A percentile compares a stretch with the other conserved stretches of the same genome.
Evolutionary conservation across 2,888 invertebrate genomes (phyloP).

Genomic region (Diarsia mendica): DNA sequence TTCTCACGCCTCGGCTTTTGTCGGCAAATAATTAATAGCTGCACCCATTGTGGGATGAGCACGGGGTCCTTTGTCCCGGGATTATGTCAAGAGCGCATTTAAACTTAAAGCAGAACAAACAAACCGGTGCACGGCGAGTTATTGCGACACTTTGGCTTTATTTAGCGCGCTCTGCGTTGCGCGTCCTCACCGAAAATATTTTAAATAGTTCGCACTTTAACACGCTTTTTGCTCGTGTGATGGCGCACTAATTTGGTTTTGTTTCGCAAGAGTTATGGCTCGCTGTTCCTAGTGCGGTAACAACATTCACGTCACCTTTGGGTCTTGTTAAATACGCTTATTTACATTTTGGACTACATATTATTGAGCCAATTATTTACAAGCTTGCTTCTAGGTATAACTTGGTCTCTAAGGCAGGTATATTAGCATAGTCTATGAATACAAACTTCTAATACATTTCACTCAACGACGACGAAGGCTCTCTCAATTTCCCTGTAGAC

Average conservation of each 20-base stretch:
- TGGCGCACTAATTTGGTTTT: conserved; percentile 44
- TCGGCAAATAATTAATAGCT: conserved; percentile 82
- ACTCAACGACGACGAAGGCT: conserved; percentile 36
- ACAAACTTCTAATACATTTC: conserved; percentile 55
- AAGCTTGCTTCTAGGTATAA: conserved; percentile 1
- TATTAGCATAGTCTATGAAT: conserved; percentile 58
- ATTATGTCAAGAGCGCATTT: conserved; percentile 72
- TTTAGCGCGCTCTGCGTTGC: conserved; percentile 46
- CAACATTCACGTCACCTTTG: not conserved
- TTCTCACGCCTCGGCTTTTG: conserved; percentile 78
- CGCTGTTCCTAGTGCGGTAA: conserved; percentile 23
- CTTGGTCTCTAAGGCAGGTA: conserved; percentile 36
- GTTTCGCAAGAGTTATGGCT: conserved; percentile 39
- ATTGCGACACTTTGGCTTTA: conserved; percentile 68
- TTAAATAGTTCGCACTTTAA: conserved; percentile 57
- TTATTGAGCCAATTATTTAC: conserved; percentile 30
- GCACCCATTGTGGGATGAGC: conserved; percentile 77
- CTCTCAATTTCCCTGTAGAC: conserved; percentile 49
- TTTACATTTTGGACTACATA: conserved; percentile 8
- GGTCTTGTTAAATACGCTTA: conserved; percentile 17
- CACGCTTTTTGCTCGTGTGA: conserved; percentile 45
- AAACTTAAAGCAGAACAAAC: conserved; percentile 72
- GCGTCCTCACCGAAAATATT: conserved; percentile 58
- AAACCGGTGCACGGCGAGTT: conserved; percentile 70
- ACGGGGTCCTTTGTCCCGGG: conserved; percentile 75